A percentile compares a stretch with the other conserved stretches of the same genome.
Conservation (phyloP, 1,140 invertebrate genomes). For the Ooceraea biroi region DNA sequence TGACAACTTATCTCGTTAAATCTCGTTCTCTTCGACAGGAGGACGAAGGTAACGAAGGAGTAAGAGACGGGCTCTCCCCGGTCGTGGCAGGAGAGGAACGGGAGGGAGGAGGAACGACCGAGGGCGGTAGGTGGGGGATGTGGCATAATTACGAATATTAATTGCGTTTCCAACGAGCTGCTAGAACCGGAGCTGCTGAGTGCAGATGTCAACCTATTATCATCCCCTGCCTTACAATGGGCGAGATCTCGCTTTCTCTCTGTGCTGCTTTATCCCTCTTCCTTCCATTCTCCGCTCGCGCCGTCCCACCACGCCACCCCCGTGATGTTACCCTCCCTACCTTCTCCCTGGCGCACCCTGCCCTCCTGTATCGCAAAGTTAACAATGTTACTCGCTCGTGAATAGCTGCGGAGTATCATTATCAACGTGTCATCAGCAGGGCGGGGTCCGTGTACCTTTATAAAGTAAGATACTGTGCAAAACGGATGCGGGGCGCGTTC, state of each 20-base stretch:
- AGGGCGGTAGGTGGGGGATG: slow-evolving; percentile 75
- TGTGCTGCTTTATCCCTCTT: slow-evolving; percentile 69
- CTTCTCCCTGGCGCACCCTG: slow-evolving; percentile 22
- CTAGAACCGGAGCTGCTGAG: slow-evolving; percentile 82
- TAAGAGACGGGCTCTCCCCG: slow-evolving; percentile 44
- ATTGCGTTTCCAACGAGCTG: slow-evolving; percentile 84
- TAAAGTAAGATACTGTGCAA: slow-evolving; percentile 71
- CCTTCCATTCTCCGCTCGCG: slow-evolving; percentile 27
- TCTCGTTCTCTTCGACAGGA: slow-evolving; percentile 72
- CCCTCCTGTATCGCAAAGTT: slow-evolving; percentile 84
- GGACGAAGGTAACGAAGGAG: slow-evolving; percentile 67
- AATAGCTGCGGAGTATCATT: slow-evolving; percentile 84
- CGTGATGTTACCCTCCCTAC: neutral
- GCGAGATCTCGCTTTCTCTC: slow-evolving; percentile 79
- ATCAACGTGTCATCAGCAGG: slow-evolving; percentile 83
- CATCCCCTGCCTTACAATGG: slow-evolving; percentile 83
- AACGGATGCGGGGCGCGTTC: slow-evolving; percentile 39
- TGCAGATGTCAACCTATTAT: slow-evolving; percentile 87
- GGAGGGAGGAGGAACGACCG: slow-evolving; percentile 43
- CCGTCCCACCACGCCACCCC: slow-evolving; percentile 37
- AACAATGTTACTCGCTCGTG: slow-evolving; percentile 85
- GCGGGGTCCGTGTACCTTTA: slow-evolving; percentile 72
- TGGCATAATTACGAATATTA: slow-evolving; percentile 85
- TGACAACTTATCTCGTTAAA: slow-evolving; percentile 79
- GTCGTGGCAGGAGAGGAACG: neutral